A percentile compares a stretch with the other conserved stretches of the same genome.
Conservation (phyloP, 2,113 vertebrate species). For the Arothron firmamentum region DNA sequence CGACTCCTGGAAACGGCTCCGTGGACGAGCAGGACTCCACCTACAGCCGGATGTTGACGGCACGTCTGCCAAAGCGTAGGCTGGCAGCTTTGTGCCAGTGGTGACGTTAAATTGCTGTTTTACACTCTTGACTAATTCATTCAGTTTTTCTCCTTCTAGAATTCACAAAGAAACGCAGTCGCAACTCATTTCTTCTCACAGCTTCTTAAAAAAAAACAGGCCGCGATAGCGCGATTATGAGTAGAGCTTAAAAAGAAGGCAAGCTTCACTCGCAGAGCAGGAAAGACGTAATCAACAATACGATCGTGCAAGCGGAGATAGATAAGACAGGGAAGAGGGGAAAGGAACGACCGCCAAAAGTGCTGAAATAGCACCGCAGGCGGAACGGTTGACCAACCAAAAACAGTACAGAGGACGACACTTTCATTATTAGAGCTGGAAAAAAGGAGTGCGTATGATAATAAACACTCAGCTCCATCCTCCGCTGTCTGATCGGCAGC, state of each 20-base stretch:
- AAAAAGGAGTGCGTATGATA: slow-evolving; percentile 31
- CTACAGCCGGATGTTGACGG: slow-evolving; percentile 24
- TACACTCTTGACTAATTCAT: not conserved
- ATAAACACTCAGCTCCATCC: slow-evolving; percentile 23
- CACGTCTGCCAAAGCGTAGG: slow-evolving; percentile 11
- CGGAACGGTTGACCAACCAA: slow-evolving; percentile 39
- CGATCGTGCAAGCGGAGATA: slow-evolving; percentile 27
- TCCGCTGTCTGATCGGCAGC: slow-evolving; percentile 21
- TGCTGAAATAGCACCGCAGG: slow-evolving; percentile 45
- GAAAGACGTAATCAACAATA: slow-evolving; percentile 42
- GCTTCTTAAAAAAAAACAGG: not conserved
- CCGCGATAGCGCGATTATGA: slow-evolving; percentile 2
- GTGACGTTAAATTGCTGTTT: slow-evolving; percentile 15
- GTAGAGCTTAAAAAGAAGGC: slow-evolving; percentile 11
- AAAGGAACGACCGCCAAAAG: slow-evolving; percentile 36
- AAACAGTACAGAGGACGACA: slow-evolving; percentile 15
- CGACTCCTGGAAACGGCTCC: slow-evolving; percentile 1
- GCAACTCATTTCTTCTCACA: not conserved
- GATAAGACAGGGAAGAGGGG: slow-evolving; percentile 22
- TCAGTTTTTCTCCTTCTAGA: too few species aligned
- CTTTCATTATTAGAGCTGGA: slow-evolving; percentile 17
- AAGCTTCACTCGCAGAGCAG: slow-evolving; percentile 14
- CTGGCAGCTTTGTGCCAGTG: slow-evolving; percentile 12
- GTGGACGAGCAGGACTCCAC: slow-evolving; percentile 6
- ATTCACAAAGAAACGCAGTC: not conserved